Conservation (phyloP, 2,113 vertebrate genomes). For the Hemichromis elongatus region DNA sequence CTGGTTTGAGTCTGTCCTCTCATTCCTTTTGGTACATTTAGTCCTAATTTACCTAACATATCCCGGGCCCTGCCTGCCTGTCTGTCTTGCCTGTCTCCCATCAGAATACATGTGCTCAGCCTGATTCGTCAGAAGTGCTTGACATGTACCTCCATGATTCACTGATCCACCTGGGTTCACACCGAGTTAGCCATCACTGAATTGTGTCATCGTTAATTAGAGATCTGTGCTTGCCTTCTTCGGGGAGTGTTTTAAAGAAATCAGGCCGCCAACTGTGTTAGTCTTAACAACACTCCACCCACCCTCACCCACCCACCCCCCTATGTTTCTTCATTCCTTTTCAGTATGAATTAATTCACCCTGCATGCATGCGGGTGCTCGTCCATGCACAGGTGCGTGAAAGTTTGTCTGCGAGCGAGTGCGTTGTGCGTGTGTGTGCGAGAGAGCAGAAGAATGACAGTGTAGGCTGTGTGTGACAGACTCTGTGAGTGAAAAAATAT, state of each 20-base stretch:
- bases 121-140: constrained; percentile 8
- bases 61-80: constrained; percentile 21
- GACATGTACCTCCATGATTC: constrained; percentile 20
- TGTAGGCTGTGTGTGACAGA: constrained; percentile 3
- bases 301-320: not conserved
- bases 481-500: not conserved
- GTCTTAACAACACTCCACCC: constrained; percentile 44
- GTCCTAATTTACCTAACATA: constrained; percentile 11
- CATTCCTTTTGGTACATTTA: constrained; percentile 27
- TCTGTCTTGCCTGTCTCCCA: constrained; percentile 39
- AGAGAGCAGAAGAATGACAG: not conserved
- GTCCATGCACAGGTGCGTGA: constrained; percentile 44
- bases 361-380: constrained; percentile 35
- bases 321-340: constrained; percentile 25
- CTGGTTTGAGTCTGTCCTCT: constrained; percentile 46
- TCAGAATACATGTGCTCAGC: constrained; percentile 29
- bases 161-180: not conserved
- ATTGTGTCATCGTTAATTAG: constrained; percentile 16
- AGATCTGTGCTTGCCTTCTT: constrained; percentile 17
- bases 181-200: constrained; percentile 19
- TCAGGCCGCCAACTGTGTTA: constrained; percentile 49
- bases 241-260: constrained; percentile 39
- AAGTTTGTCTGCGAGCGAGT: constrained; percentile 25
- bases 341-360: constrained; percentile 57
- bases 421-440: not conserved